A percentile compares a stretch with the other conserved stretches of the same genome.
Evolutionary conservation across 2,888 invertebrate species (phyloP).

Genomic region (Cyaniris semiargus): DNA sequence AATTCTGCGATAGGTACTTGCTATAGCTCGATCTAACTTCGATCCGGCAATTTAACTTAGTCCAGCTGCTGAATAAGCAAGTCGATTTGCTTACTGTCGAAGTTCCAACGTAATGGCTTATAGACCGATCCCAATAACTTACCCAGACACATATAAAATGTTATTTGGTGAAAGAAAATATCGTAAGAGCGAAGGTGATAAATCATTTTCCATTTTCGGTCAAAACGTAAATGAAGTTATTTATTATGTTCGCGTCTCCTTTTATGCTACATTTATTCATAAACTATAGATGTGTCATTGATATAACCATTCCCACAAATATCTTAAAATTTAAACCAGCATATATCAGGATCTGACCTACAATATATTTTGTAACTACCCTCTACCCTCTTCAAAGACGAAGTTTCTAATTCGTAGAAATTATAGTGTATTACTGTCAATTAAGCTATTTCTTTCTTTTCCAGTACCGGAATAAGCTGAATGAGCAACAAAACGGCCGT

Average conservation of each 20-base stretch:
- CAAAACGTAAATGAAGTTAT: slow-evolving; percentile 4
- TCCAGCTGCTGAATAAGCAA: slow-evolving; percentile 3
- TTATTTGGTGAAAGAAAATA: neutral
- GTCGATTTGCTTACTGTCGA: neutral
- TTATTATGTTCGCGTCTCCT: neutral
- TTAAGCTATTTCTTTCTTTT: slow-evolving; percentile 48
- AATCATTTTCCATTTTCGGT: slow-evolving; percentile 5
- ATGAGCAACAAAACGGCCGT: slow-evolving; percentile 95
- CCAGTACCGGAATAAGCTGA: slow-evolving; percentile 97
- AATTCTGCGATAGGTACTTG: neutral
- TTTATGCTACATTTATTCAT: neutral
- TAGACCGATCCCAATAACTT: neutral
- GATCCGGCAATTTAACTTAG: neutral
- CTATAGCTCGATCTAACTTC: neutral
- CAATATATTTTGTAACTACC: no score
- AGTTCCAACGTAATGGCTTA: neutral
- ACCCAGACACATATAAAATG: neutral
- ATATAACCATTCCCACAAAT: neutral
- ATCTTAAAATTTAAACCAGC: no score
- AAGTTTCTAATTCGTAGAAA: no score
- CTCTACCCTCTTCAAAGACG: neutral
- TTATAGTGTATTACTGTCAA: no score
- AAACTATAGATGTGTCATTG: neutral
- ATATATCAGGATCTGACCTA: no score
- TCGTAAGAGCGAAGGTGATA: neutral